phyloP scores from a whole-genome alignment of 2,797 vertebrate genomes.

The Falco naumanni region DNA sequence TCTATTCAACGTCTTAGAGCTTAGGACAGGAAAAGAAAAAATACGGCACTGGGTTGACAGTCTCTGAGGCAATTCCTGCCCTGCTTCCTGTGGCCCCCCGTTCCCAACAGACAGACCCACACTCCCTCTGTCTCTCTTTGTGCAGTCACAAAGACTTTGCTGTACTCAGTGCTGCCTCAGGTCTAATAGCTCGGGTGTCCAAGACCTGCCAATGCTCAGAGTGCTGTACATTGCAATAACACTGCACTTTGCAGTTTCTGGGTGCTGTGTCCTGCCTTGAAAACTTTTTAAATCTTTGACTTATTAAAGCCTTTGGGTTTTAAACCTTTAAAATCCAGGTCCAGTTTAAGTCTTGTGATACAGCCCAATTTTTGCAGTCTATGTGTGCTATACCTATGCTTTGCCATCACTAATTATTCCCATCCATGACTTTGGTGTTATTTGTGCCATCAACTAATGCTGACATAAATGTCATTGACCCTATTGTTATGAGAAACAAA shows the following conservation, averaged over 20 bases:
- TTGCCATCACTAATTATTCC: neutral
- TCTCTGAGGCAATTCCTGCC: neutral
- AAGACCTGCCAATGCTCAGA: neutral
- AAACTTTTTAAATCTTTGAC: neutral
- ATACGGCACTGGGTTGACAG: neutral
- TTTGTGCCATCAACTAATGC: conserved; percentile 20
- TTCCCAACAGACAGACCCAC: neutral
- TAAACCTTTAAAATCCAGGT: neutral
- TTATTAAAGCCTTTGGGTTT: neutral
- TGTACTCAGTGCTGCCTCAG: accelerated
- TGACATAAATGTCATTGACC: neutral
- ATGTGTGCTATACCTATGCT: neutral
- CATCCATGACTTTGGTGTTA: neutral
- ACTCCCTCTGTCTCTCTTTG: neutral
- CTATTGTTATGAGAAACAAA: conserved; percentile 48
- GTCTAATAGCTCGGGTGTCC: neutral
- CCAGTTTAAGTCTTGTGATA: neutral
- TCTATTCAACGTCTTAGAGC: neutral
- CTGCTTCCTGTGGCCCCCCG: neutral
- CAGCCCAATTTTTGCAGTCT: neutral
- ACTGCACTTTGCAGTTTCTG: neutral
- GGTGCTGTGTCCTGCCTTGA: neutral
- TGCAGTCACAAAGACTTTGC: neutral
- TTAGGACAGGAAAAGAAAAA: conserved; percentile 22
- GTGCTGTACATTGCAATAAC: neutral